phyloP scores from a whole-genome alignment of 2,797 vertebrate genomes.

The Myiotriccus ornatus region DNA sequence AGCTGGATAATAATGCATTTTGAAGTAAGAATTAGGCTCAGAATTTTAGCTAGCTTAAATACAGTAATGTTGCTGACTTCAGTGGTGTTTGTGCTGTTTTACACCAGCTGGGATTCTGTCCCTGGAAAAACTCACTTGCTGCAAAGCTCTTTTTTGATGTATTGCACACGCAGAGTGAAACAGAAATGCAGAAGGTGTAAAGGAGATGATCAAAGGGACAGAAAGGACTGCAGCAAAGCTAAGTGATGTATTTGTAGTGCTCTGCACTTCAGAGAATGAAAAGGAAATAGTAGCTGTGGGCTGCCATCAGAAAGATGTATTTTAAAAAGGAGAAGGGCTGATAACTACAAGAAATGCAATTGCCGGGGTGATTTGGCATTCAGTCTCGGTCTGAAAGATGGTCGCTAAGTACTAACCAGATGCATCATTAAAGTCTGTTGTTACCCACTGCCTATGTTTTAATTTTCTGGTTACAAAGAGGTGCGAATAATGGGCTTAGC shows the following conservation, averaged over 20 bases:
- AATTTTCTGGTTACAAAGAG: not conserved
- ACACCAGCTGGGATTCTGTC: not conserved
- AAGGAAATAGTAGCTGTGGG: slow-evolving; percentile 23
- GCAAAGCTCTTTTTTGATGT: not conserved
- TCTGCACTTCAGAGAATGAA: slow-evolving; percentile 25
- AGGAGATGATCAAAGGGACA: slow-evolving; percentile 31
- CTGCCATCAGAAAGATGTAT: slow-evolving; percentile 3
- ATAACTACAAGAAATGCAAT: not conserved
- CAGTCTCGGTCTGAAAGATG: not conserved
- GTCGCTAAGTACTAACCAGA: not conserved
- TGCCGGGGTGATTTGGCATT: slow-evolving; percentile 4
- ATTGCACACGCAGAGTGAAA: not conserved
- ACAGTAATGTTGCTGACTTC: not conserved
- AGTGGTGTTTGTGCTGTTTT: not conserved
- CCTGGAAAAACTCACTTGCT: not conserved
- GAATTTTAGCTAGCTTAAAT: not conserved
- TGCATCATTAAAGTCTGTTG: not conserved
- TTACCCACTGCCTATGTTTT: not conserved
- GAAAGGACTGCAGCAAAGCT: slow-evolving; percentile 32
- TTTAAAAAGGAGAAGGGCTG: slow-evolving; percentile 19
- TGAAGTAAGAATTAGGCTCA: not conserved
- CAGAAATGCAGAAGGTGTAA: slow-evolving; percentile 31
- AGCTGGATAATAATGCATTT: not conserved
- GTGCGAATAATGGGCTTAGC: not conserved
- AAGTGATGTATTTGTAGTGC: slow-evolving; percentile 46